Conservation (phyloP, 2,113 vertebrate species). For the Ramphastos sulfuratus region DNA sequence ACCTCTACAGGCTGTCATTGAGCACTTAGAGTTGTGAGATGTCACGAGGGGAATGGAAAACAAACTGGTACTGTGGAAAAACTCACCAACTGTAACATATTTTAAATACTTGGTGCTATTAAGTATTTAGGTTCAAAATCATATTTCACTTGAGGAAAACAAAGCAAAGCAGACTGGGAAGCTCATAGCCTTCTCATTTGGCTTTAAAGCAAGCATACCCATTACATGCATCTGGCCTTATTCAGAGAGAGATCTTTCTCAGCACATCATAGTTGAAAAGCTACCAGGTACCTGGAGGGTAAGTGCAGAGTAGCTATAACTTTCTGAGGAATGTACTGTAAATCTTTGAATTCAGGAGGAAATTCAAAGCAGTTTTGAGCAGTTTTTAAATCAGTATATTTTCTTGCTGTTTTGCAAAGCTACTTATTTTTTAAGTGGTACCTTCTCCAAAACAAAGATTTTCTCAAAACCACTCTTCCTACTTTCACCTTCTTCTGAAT, state of each 20-base stretch:
- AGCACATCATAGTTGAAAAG: not conserved
- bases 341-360: not conserved
- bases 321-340: not conserved
- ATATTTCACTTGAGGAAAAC: constrained; percentile 42
- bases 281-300: not conserved
- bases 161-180: not conserved
- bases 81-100: constrained; percentile 43
- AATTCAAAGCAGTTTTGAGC: not conserved
- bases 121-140: constrained; percentile 49
- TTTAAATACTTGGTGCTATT: constrained; percentile 63
- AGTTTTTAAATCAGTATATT: not conserved
- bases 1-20: constrained; percentile 83
- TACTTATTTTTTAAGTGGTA: not conserved
- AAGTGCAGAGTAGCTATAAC: not conserved
- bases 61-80: constrained; percentile 60
- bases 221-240: not conserved
- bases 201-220: not conserved
- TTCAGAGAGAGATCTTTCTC: not conserved
- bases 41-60: constrained; percentile 68
- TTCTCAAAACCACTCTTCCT: not conserved
- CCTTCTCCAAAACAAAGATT: not conserved
- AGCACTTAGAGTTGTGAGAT: constrained; percentile 81
- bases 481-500: not conserved
- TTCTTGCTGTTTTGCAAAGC: not conserved
- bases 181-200: not conserved